These are phyloP conservation scores for Euplagia quadripunctaria DNA, from an alignment of 2,888 invertebrate genomes.

Conservation along the genomic window DNA sequence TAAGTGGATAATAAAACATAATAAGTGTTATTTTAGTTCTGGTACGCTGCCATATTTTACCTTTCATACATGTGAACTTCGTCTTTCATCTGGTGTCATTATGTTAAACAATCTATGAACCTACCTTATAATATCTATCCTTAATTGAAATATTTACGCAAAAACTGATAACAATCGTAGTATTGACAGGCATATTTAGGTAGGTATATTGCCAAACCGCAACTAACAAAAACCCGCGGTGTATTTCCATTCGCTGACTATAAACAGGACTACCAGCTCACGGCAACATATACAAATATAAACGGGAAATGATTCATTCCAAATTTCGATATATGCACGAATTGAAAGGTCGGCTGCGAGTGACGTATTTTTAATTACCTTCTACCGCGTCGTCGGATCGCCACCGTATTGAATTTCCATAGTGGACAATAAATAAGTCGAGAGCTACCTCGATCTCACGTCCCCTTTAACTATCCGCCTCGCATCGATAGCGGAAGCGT, in stretches of 20 bases:
- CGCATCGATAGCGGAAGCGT: conserved; percentile 54
- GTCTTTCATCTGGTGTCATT: no score
- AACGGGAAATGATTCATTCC: conserved; percentile 84
- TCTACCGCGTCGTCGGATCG: conserved; percentile 77
- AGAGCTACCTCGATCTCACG: conserved; percentile 58
- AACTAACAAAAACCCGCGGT: conserved; percentile 46
- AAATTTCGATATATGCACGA: conserved; percentile 84
- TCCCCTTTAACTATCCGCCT: conserved; percentile 59
- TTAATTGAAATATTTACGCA: background rate
- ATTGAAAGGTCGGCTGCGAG: conserved; percentile 84
- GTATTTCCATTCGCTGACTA: conserved; percentile 48
- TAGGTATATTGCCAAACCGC: conserved; percentile 38
- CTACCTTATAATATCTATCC: background rate
- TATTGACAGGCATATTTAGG: conserved; percentile 31
- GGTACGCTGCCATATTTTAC: no score
- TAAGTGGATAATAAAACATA: background rate
- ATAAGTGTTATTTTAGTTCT: background rate
- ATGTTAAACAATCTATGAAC: no score
- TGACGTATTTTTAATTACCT: conserved; percentile 87
- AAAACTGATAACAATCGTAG: conserved; percentile 21
- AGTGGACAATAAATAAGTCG: conserved; percentile 80
- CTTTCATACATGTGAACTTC: no score
- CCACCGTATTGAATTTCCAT: conserved; percentile 80
- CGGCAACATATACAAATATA: conserved; percentile 74
- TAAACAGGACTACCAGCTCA: conserved; percentile 37